Evolutionary conservation across 2,888 invertebrate genomes (phyloP).

Genomic region (Prosapia bicincta): DNA sequence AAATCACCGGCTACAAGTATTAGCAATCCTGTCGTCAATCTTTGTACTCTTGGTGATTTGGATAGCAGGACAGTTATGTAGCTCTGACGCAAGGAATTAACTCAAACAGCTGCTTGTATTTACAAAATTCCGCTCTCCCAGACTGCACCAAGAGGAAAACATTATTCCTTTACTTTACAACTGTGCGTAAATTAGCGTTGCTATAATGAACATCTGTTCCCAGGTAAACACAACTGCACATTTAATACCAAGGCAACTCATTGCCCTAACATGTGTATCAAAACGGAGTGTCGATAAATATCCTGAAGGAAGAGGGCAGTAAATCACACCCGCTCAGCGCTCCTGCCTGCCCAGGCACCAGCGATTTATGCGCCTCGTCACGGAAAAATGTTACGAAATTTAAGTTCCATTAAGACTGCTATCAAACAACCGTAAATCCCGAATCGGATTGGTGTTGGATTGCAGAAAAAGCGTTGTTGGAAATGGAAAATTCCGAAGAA

Average conservation of each 20-base stretch:
- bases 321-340: not conserved
- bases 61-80: no score
- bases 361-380: not conserved
- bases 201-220: not conserved
- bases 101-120: no score
- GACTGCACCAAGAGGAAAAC: no score
- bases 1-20: no score
- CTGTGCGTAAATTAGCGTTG: not conserved
- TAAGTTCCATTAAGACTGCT: not conserved
- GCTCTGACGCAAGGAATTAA: no score
- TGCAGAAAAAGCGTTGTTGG: not conserved
- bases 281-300: not conserved
- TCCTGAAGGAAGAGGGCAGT: not conserved
- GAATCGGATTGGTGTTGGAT: not conserved
- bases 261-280: not conserved
- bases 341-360: not conserved
- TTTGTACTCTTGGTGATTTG: no score
- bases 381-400: not conserved
- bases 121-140: no score
- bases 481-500: not conserved
- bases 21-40: no score
- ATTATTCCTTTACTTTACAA: no score
- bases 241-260: not conserved
- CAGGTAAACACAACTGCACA: not conserved
- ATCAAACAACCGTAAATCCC: not conserved